These are phyloP conservation scores for Liodrosophila aerea DNA, from an alignment of 2,888 invertebrate genomes.

Conservation along the genomic window DNA sequence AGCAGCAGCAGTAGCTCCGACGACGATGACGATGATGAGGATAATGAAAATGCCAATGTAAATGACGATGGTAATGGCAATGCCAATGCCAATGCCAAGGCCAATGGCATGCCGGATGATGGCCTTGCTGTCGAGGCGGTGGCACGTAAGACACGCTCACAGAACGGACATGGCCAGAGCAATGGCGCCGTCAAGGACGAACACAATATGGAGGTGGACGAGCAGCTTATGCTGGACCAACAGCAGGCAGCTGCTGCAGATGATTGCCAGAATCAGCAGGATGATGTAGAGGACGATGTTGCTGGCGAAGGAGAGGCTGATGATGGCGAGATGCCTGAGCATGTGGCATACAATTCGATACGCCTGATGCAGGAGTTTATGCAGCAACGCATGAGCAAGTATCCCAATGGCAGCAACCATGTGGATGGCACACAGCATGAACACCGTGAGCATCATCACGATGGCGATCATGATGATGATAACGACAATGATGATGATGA, in stretches of 20 bases:
- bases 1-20: conserved; percentile 53
- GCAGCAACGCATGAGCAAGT: conserved; percentile 80
- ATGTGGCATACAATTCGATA: conserved; percentile 75
- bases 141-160: conserved; percentile 15
- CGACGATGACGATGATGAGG: conserved; percentile 57
- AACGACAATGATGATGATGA: conserved; percentile 53
- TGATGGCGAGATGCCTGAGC: conserved; percentile 65
- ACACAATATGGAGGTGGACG: conserved; percentile 11
- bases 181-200: conserved; percentile 32
- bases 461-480: conserved; percentile 18
- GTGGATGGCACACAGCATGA: background rate
- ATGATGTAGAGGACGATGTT: conserved; percentile 7
- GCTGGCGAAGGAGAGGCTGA: conserved; percentile 21
- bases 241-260: conserved; percentile 25
- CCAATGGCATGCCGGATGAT: conserved; percentile 23
- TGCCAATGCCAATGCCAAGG: conserved; percentile 8
- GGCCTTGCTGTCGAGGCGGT: conserved; percentile 31
- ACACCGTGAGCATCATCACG: conserved; percentile 2
- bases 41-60: conserved; percentile 31
- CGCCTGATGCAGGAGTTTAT: conserved; percentile 81
- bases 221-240: conserved; percentile 7
- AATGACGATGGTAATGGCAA: conserved; percentile 25
- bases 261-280: conserved; percentile 17
- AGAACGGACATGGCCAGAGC: conserved; percentile 48
- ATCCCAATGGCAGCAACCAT: conserved; percentile 55